These are phyloP conservation scores for Eristalis arbustorum DNA, from an alignment of 2,888 invertebrate species.

Conservation along the genomic window DNA sequence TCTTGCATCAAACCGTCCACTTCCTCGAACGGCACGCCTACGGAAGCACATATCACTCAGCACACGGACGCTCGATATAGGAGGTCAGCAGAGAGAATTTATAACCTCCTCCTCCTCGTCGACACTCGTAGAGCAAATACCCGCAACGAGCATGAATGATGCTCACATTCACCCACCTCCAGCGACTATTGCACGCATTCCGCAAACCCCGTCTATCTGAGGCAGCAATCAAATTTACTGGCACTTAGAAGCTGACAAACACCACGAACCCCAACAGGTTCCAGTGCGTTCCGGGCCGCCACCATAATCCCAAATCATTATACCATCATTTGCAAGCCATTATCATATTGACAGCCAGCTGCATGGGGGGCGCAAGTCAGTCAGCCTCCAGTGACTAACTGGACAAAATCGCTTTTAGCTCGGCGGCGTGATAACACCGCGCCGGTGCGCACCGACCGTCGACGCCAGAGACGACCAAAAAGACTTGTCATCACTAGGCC, in stretches of 20 bases:
- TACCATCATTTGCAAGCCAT: conserved; percentile 69
- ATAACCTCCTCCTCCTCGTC: not conserved
- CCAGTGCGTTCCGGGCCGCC: conserved; percentile 21
- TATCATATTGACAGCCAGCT: conserved; percentile 68
- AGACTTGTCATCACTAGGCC: conserved; percentile 56
- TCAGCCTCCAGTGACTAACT: conserved; percentile 68
- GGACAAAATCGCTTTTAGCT: conserved; percentile 58
- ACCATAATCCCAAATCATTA: conserved; percentile 65
- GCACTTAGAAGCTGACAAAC: not conserved
- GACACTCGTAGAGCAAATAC: not conserved
- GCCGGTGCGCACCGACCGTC: not conserved
- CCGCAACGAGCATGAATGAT: not conserved
- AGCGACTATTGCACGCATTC: not conserved
- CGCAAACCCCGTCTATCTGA: not conserved
- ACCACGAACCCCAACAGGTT: conserved; percentile 34
- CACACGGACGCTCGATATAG: too few relatives aligned
- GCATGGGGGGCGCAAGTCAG: conserved; percentile 61
- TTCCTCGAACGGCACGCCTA: too few relatives aligned
- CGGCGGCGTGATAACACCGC: conserved; percentile 47
- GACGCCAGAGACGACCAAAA: conserved; percentile 18
- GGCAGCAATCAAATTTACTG: not conserved
- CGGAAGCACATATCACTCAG: too few relatives aligned
- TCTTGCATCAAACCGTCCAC: too few relatives aligned
- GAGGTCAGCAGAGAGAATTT: not conserved
- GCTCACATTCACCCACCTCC: not conserved